These are phyloP conservation scores for Sclerurus mexicanus DNA, from an alignment of 2,113 vertebrate genomes.

Conservation along the genomic window DNA sequence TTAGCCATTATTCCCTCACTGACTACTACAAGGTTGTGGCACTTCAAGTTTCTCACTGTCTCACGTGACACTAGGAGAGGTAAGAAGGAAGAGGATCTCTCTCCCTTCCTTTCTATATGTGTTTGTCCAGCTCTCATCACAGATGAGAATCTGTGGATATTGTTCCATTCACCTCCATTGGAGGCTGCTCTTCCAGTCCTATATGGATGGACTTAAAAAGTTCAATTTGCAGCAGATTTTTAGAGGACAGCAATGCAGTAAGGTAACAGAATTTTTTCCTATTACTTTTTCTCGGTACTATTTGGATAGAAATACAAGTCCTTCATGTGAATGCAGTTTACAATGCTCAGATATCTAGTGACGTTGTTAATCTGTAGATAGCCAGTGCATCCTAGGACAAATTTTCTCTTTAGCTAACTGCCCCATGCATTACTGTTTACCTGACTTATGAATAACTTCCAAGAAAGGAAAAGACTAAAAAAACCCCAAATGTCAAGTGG, in stretches of 20 bases:
- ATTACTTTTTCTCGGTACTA: neutral
- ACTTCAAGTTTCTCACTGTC: neutral
- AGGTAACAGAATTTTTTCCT: neutral
- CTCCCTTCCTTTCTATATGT: neutral
- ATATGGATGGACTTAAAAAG: neutral
- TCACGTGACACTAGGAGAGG: neutral
- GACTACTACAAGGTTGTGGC: neutral
- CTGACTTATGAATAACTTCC: neutral
- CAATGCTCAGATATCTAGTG: neutral
- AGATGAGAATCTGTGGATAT: neutral
- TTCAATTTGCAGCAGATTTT: neutral
- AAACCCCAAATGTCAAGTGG: fast-evolving
- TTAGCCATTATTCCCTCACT: neutral
- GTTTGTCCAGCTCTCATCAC: neutral
- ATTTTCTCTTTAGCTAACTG: neutral
- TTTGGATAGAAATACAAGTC: neutral
- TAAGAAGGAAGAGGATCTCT: neutral
- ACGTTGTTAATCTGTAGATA: neutral
- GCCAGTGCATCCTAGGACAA: neutral
- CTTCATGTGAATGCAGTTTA: neutral
- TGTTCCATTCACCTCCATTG: neutral
- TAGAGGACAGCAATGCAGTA: neutral
- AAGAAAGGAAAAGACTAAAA: neutral
- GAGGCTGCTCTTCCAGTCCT: neutral
- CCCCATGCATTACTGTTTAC: neutral